These are phyloP conservation scores for Tortrix viridana DNA, from an alignment of 2,888 invertebrate genomes.

Conservation along the genomic window DNA sequence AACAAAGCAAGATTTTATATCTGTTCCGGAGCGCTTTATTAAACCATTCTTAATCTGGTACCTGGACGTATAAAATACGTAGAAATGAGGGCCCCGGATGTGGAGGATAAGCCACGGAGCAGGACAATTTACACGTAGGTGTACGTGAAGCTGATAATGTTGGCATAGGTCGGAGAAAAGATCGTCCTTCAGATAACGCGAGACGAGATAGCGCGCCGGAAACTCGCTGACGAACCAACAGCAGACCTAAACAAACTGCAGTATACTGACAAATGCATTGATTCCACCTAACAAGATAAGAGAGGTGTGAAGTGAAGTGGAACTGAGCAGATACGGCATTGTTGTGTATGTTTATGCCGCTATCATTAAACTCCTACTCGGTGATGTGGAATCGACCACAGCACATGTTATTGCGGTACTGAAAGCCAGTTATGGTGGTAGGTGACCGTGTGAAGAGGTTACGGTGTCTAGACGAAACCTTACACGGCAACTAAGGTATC, in stretches of 20 bases:
- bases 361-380: neutral
- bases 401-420: constrained; percentile 12
- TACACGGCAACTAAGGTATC: constrained; percentile 67
- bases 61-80: constrained; percentile 56
- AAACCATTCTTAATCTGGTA: constrained; percentile 50
- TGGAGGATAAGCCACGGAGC: constrained; percentile 64
- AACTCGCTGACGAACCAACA: constrained; percentile 46
- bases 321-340: constrained; percentile 1
- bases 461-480: constrained; percentile 71
- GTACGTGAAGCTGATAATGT: constrained; percentile 65
- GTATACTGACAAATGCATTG: constrained; percentile 16
- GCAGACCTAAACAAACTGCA: constrained; percentile 36
- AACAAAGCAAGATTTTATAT: constrained; percentile 59
- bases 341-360: neutral
- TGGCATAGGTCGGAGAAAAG: constrained; percentile 72
- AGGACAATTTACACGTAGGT: constrained; percentile 71
- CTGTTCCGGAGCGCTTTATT: constrained; percentile 55
- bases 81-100: constrained; percentile 59
- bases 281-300: constrained; percentile 1
- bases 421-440: constrained; percentile 30
- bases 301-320: constrained; percentile 1
- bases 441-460: constrained; percentile 61
- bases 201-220: constrained; percentile 59
- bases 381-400: neutral
- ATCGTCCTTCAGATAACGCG: constrained; percentile 63